Conservation (phyloP, 2,113 vertebrate species). For the Psophia crepitans region DNA sequence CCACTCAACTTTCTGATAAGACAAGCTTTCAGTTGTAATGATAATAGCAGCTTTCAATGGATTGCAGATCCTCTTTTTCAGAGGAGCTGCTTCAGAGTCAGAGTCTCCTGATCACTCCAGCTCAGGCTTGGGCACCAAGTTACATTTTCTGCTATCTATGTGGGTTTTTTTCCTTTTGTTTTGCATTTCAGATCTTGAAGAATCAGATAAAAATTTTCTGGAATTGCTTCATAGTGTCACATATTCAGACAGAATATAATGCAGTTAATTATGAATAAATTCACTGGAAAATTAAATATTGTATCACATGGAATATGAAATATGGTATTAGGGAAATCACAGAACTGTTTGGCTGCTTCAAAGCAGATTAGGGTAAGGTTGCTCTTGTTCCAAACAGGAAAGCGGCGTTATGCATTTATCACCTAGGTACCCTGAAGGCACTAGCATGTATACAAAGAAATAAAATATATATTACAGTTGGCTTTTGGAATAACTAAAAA, state of each 20-base stretch:
- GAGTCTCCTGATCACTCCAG: background rate
- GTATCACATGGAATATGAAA: background rate
- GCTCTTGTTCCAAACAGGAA: background rate
- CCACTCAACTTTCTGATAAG: background rate
- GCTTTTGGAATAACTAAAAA: background rate
- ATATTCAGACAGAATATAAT: background rate
- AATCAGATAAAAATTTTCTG: background rate
- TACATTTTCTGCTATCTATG: background rate
- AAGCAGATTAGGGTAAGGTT: background rate
- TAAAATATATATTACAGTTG: background rate
- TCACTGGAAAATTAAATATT: background rate
- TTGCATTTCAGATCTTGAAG: background rate
- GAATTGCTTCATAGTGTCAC: background rate
- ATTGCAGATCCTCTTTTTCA: background rate
- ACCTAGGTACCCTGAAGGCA: background rate
- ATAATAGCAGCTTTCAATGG: background rate
- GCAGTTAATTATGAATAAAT: background rate
- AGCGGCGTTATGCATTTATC: background rate
- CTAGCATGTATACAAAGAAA: background rate
- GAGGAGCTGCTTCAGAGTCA: background rate
- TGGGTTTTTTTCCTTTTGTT: fast-evolving
- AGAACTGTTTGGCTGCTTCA: background rate
- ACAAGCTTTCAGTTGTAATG: background rate
- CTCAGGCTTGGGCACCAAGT: background rate
- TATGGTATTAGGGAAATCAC: background rate